A percentile compares a stretch with the other conserved stretches of the same genome.
Evolutionary conservation across 2,888 invertebrate species (phyloP).

Genomic region (Acanthococcus lagerstroemiae): DNA sequence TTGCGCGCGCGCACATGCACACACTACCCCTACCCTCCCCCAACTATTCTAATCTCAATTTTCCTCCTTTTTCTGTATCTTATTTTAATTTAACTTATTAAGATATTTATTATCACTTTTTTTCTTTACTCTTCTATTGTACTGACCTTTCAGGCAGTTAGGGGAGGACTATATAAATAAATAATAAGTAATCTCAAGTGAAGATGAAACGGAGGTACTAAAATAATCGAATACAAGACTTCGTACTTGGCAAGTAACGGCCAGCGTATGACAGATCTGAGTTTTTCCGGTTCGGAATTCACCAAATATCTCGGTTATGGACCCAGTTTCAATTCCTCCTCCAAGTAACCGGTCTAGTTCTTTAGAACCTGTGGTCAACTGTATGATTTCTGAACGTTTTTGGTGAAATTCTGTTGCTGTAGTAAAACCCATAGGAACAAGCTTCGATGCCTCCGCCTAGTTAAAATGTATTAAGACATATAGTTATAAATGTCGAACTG

Average conservation of each 20-base stretch:
- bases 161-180: not conserved
- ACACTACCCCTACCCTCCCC: no score
- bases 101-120: no score
- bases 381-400: slow-evolving; percentile 89
- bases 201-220: not conserved
- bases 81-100: no score
- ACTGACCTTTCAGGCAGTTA: no score
- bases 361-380: slow-evolving; percentile 87
- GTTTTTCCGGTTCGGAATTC: slow-evolving; percentile 97
- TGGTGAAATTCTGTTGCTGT: slow-evolving; percentile 94
- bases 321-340: slow-evolving; percentile 96
- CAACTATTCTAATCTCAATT: no score
- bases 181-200: not conserved
- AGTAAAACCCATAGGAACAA: slow-evolving; percentile 96
- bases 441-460: slow-evolving; percentile 72
- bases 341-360: slow-evolving; percentile 86
- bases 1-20: not conserved
- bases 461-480: not conserved
- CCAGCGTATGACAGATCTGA: slow-evolving; percentile 90
- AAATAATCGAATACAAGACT: not conserved
- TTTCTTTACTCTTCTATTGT: no score
- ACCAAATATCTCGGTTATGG: slow-evolving; percentile 96
- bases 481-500: no score
- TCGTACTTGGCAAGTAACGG: slow-evolving; percentile 86
- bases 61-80: no score